A percentile compares a stretch with the other conserved stretches of the same genome.
Conservation (phyloP, 92 coral and sea anemone genomes). For the Porites evermanni region DNA sequence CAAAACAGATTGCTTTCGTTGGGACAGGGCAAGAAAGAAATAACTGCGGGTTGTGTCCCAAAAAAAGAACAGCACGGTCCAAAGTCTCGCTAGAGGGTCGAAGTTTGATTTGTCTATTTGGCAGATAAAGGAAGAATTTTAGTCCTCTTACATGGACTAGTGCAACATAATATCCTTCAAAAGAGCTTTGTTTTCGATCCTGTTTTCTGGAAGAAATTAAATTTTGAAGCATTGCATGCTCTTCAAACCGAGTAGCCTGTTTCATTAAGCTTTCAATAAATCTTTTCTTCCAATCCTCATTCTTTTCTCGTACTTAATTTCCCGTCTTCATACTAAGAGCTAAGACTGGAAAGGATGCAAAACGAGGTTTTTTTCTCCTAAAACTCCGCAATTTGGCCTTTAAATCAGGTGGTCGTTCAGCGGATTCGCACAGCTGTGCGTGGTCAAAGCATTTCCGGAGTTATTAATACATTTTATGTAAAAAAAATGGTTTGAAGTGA, state of each 20-base stretch:
- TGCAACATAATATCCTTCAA: neutral
- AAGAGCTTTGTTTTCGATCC: neutral
- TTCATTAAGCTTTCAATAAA: neutral
- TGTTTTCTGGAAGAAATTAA: neutral
- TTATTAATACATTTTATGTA: neutral
- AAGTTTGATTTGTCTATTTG: neutral
- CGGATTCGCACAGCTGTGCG: neutral
- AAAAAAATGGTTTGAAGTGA: neutral
- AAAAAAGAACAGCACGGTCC: slow-evolving; percentile 1
- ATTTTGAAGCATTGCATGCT: neutral
- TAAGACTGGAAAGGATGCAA: too few species aligned
- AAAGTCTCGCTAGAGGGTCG: slow-evolving; percentile 8
- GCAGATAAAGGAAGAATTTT: neutral
- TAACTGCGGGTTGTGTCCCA: neutral
- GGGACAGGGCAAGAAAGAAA: too few species aligned
- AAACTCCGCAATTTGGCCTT: neutral
- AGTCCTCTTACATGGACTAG: slow-evolving; percentile 1
- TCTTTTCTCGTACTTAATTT: too few species aligned
- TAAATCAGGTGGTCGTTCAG: neutral
- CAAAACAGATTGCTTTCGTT: neutral
- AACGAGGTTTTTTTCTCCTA: too few species aligned
- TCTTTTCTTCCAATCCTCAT: too few species aligned
- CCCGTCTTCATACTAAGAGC: too few species aligned
- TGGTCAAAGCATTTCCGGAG: slow-evolving; percentile 26
- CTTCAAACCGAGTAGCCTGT: neutral